A percentile compares a stretch with the other conserved stretches of the same genome.
phyloP scores from a whole-genome alignment of 37 sponge, comb jelly and placozoan species.

The Hormiphora californensis region DNA sequence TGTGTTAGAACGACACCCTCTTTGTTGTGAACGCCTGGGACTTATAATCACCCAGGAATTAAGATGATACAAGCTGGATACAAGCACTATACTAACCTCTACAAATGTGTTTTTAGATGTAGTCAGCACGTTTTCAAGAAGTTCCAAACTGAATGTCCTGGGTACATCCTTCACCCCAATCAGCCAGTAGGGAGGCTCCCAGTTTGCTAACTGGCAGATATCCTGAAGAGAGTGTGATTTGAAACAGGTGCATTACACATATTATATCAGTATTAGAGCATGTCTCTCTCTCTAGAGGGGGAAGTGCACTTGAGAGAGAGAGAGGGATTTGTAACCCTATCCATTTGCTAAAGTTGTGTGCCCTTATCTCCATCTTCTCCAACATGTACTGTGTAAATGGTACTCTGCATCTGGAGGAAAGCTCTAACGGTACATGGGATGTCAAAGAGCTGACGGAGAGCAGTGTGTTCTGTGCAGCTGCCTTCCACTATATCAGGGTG shows the following conservation, averaged over 20 bases:
- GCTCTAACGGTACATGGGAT: background rate
- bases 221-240: constrained; percentile 61
- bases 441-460: background rate
- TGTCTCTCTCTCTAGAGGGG: no score
- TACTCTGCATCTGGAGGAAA: constrained; percentile 1
- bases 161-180: constrained; percentile 59
- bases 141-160: constrained; percentile 76
- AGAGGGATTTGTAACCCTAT: no score
- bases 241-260: background rate
- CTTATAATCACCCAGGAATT: background rate
- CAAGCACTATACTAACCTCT: constrained; percentile 58
- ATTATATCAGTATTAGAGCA: no score
- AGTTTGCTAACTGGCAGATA: constrained; percentile 82
- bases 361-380: no score
- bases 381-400: constrained; percentile 4
- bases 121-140: constrained; percentile 74
- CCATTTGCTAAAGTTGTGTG: no score
- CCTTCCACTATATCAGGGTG: background rate
- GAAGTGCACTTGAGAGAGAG: no score
- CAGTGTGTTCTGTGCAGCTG: background rate
- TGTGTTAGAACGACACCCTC: no score
- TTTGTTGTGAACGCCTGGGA: no score
- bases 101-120: constrained; percentile 59
- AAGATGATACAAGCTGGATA: background rate
- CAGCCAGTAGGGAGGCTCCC: constrained; percentile 84